Conservation (phyloP, 1,140 invertebrate species). For the Trichogramma pretiosum region DNA sequence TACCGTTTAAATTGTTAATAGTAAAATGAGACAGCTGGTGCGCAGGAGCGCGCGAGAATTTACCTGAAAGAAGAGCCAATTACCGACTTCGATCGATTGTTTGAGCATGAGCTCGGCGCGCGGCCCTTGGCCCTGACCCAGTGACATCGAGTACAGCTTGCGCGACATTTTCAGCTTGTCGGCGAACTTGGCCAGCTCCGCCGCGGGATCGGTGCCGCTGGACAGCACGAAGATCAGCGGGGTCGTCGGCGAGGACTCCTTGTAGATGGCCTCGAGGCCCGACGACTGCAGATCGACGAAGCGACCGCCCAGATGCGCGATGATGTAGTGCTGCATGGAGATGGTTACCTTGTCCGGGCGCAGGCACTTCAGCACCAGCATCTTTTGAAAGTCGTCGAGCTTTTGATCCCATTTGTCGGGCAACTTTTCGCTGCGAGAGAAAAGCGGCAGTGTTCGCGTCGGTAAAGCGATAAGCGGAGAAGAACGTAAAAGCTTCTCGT, state of each 20-base stretch:
- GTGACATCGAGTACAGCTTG: conserved; percentile 56
- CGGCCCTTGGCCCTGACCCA: conserved; percentile 64
- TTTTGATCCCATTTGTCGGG: conserved; percentile 51
- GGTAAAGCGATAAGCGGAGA: too few species aligned
- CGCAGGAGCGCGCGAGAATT: not conserved
- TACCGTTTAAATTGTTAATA: conserved; percentile 3
- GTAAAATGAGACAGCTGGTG: too few species aligned
- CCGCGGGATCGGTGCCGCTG: conserved; percentile 62
- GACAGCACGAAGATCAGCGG: conserved; percentile 65
- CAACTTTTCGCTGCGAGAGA: conserved; percentile 39
- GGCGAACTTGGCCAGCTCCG: conserved; percentile 54
- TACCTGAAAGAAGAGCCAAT: conserved; percentile 59
- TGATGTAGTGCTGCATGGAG: conserved; percentile 57
- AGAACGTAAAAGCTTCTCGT: too few species aligned
- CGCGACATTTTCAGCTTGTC: conserved; percentile 51
- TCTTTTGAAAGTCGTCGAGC: conserved; percentile 56
- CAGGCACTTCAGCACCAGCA: conserved; percentile 63
- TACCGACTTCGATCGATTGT: conserved; percentile 49
- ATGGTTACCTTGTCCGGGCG: conserved; percentile 66
- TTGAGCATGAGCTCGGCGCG: conserved; percentile 56
- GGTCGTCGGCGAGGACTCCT: conserved; percentile 53
- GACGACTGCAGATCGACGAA: conserved; percentile 62
- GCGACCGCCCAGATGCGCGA: conserved; percentile 50
- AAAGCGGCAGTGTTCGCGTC: too few species aligned
- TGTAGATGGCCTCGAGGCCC: conserved; percentile 53